phyloP scores from a whole-genome alignment of 2,113 vertebrate species.

The Saguinus midas region DNA sequence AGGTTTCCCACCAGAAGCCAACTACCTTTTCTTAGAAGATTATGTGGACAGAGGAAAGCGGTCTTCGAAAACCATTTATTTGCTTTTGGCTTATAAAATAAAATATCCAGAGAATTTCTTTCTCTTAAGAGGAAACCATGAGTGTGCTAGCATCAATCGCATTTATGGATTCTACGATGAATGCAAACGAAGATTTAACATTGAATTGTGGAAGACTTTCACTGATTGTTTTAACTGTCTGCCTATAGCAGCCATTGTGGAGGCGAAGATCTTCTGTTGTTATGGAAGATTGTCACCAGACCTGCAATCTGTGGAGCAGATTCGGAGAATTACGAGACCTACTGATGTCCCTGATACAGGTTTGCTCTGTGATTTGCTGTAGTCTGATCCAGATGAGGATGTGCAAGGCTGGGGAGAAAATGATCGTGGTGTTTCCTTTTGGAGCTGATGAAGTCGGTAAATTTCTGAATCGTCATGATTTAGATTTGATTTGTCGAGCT shows the following conservation, averaged over 20 bases:
- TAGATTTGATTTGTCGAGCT: no score
- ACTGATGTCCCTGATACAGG: slow-evolving; percentile 98
- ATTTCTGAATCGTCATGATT: no score
- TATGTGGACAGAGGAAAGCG: slow-evolving; percentile 99
- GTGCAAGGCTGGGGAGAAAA: no score
- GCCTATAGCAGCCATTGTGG: slow-evolving; percentile 98
- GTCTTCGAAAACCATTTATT: slow-evolving; percentile 98
- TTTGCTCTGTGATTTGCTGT: no score
- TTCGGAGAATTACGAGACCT: slow-evolving; percentile 96
- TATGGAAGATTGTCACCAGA: slow-evolving; percentile 98
- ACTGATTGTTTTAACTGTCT: slow-evolving; percentile 99
- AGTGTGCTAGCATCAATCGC: slow-evolving; percentile 99
- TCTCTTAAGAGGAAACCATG: slow-evolving; percentile 97
- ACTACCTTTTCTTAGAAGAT: slow-evolving; percentile 99
- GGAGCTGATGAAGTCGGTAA: no score
- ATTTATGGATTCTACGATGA: slow-evolving; percentile 98
- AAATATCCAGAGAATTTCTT: slow-evolving; percentile 99
- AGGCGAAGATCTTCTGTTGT: slow-evolving; percentile 99
- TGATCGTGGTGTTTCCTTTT: no score
- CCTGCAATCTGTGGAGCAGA: slow-evolving; percentile 97
- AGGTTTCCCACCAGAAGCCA: slow-evolving; percentile 98
- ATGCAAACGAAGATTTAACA: slow-evolving; percentile 98
- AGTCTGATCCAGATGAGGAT: no score
- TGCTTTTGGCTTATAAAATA: slow-evolving; percentile 98
- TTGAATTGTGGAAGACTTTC: slow-evolving; percentile 99